Evolutionary conservation across 2,113 vertebrate species (phyloP).

Genomic region (Clinocottus analis): DNA sequence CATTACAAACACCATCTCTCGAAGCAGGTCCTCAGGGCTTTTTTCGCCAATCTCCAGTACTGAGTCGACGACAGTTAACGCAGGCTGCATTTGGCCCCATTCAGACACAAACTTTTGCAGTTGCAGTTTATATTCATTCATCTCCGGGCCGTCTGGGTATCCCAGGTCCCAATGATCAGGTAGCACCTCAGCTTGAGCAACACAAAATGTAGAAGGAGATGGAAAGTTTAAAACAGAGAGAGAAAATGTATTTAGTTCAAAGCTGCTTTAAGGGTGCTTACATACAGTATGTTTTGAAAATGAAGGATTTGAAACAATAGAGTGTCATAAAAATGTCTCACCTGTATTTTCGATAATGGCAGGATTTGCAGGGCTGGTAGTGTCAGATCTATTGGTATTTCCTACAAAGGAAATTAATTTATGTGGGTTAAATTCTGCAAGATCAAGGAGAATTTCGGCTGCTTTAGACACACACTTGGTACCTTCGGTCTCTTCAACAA

Average conservation of each 20-base stretch:
- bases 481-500: conserved; percentile 73
- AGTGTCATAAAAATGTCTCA: conserved; percentile 17
- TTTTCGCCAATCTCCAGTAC: conserved; percentile 85
- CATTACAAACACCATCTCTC: conserved; percentile 83
- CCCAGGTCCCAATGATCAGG: conserved; percentile 80
- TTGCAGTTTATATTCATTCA: conserved; percentile 80
- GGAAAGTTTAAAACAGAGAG: background rate
- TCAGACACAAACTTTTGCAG: conserved; percentile 73
- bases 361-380: background rate
- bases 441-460: background rate
- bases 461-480: background rate
- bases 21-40: conserved; percentile 85
- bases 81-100: conserved; percentile 82
- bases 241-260: background rate
- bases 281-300: background rate
- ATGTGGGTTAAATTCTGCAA: background rate
- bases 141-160: conserved; percentile 88
- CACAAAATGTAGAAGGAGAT: background rate
- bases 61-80: conserved; percentile 56
- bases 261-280: background rate
- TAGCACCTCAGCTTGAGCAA: conserved; percentile 69
- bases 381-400: background rate
- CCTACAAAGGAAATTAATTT: conserved; percentile 29
- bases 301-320: background rate
- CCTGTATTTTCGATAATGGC: conserved; percentile 37